phyloP scores from a whole-genome alignment of 1,140 invertebrate genomes.

The Formica exsecta region DNA sequence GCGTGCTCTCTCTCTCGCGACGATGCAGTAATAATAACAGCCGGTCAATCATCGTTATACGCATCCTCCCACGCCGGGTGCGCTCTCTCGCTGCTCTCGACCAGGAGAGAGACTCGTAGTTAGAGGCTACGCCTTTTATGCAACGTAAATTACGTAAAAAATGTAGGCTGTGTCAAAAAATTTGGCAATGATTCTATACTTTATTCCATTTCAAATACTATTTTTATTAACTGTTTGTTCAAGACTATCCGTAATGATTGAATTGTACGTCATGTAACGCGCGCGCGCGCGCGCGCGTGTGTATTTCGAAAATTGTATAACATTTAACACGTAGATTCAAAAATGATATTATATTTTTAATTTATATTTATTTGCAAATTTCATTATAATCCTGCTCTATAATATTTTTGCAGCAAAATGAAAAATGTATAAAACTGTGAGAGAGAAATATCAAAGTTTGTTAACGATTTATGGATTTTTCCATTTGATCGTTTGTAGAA shows the following conservation, averaged over 20 bases:
- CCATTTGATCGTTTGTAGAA: conserved; percentile 8
- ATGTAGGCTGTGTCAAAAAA: background rate
- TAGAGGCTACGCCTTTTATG: conserved; percentile 13
- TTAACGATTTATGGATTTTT: conserved; percentile 33
- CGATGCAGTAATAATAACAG: conserved; percentile 51
- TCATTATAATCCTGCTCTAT: conserved; percentile 14
- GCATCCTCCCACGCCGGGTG: conserved; percentile 55
- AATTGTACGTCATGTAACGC: background rate
- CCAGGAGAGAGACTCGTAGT: conserved; percentile 9
- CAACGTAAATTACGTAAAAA: conserved; percentile 1
- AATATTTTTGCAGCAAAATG: background rate
- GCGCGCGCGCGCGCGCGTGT: no score
- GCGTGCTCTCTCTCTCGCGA: conserved; percentile 45
- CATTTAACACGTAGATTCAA: background rate
- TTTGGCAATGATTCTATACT: background rate
- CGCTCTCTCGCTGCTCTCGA: conserved; percentile 40
- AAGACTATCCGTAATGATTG: background rate
- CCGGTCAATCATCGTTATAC: conserved; percentile 71
- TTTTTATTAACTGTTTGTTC: background rate
- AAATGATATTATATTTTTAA: background rate
- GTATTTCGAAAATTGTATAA: background rate
- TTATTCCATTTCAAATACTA: background rate
- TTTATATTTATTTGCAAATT: conserved; percentile 13
- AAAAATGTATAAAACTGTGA: background rate
- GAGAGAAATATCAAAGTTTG: conserved; percentile 5